Conservation (phyloP, 23 tunicate species). For the Halocynthia roretzi region DNA sequence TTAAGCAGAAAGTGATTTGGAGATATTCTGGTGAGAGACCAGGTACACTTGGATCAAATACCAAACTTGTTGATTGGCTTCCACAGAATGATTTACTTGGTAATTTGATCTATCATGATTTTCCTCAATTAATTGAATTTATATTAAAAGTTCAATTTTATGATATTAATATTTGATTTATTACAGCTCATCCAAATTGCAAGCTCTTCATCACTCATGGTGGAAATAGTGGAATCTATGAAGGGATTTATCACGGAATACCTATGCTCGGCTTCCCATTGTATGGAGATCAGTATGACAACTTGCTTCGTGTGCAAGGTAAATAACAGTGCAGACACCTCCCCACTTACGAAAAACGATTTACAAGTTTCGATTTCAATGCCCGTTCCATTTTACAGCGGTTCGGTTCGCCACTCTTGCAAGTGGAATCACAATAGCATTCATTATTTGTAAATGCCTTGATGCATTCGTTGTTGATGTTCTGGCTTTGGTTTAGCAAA, state of each 20-base stretch:
- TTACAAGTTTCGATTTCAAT: too few relatives aligned
- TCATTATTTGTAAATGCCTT: too few relatives aligned
- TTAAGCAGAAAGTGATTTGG: conserved; percentile 24
- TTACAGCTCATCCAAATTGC: conserved; percentile 19
- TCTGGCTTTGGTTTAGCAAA: too few relatives aligned
- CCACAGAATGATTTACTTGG: conserved; percentile 33
- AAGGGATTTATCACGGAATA: conserved; percentile 31
- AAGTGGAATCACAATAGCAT: too few relatives aligned
- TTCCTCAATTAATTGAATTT: too few relatives aligned
- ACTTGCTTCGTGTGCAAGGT: conserved; percentile 20
- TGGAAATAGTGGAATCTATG: conserved; percentile 25
- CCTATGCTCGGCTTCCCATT: conserved; percentile 26
- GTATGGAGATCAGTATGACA: conserved; percentile 25
- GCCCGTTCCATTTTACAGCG: too few relatives aligned
- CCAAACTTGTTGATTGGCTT: conserved; percentile 17
- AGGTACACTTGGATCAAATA: conserved; percentile 18
- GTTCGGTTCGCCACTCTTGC: too few relatives aligned
- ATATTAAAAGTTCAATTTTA: too few relatives aligned
- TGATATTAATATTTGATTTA: background rate
- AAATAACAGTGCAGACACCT: too few relatives aligned
- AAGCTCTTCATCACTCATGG: conserved; percentile 24
- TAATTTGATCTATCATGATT: too few relatives aligned
- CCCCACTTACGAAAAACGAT: too few relatives aligned
- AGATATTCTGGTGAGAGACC: conserved; percentile 28
- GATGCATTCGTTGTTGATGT: too few relatives aligned